Evolutionary conservation across 2,113 vertebrate species (phyloP).

Genomic region (Rhinopomastus cyanomelas): DNA sequence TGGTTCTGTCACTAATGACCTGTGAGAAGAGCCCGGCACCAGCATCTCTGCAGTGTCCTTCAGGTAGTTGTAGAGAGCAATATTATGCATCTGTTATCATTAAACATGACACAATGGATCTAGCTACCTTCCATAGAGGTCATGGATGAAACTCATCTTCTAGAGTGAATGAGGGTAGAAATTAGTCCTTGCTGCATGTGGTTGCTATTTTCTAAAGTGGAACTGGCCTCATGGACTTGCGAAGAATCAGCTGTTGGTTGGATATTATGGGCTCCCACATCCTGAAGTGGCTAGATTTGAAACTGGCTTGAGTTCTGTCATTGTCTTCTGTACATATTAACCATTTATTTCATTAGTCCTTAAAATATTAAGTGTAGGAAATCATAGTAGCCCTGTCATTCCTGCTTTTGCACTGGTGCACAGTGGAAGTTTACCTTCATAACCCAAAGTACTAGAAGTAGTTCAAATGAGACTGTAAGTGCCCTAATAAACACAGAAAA

Average conservation of each 20-base stretch:
- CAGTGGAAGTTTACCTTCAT: background rate
- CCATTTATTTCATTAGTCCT: background rate
- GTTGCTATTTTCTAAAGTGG: background rate
- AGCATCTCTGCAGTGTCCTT: too few relatives aligned
- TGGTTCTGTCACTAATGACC: too few relatives aligned
- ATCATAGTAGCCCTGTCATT: background rate
- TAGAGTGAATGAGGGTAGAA: background rate
- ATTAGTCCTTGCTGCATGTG: background rate
- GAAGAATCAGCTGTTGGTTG: background rate
- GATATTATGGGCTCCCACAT: background rate
- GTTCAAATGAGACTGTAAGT: background rate
- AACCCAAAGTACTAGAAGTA: background rate
- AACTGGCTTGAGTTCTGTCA: background rate
- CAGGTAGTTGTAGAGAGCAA: too few relatives aligned
- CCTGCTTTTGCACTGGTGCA: background rate
- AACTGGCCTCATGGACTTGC: background rate
- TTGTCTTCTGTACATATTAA: background rate
- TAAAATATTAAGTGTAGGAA: background rate
- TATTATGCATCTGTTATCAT: conserved; percentile 57
- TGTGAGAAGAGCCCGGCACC: too few relatives aligned
- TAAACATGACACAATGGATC: conserved; percentile 16
- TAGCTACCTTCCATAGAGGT: background rate
- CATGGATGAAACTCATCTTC: background rate
- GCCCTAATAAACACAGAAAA: background rate
- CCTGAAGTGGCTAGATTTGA: background rate